These are phyloP conservation scores for Blastomussa wellsi DNA, from an alignment of 92 coral and sea anemone genomes.

Conservation along the genomic window DNA sequence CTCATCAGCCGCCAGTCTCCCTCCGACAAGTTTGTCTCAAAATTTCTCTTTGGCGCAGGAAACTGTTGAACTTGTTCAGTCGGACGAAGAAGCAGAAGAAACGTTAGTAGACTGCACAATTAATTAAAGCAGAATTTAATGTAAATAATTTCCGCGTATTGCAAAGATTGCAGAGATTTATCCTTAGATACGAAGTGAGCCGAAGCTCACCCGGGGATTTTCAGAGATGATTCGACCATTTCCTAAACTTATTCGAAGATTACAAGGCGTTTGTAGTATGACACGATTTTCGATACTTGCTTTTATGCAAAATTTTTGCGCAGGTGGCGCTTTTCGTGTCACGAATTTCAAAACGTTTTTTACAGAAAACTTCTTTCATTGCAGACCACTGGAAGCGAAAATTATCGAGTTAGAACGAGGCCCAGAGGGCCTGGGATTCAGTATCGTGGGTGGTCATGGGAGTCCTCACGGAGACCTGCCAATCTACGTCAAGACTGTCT, in stretches of 20 bases:
- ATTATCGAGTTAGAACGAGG: constrained; percentile 97
- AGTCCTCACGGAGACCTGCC: constrained; percentile 99
- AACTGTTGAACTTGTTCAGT: constrained; percentile 50
- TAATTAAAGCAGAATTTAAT: background rate
- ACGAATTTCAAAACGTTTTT: background rate
- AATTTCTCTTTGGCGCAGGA: constrained; percentile 65
- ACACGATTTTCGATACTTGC: background rate
- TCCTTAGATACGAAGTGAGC: background rate
- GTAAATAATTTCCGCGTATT: background rate
- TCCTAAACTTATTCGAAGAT: background rate
- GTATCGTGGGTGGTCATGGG: constrained; percentile 99
- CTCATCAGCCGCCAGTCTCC: constrained; percentile 63
- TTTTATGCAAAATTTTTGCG: background rate
- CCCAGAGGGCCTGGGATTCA: constrained; percentile 98
- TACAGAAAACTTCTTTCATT: background rate
- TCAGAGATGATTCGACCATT: background rate
- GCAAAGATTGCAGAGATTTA: background rate
- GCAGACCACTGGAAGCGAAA: constrained; percentile 89
- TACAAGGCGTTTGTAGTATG: background rate
- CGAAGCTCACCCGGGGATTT: background rate
- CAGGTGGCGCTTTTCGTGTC: background rate
- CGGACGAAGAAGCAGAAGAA: constrained; percentile 56
- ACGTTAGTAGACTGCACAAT: background rate
- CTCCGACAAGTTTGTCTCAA: constrained; percentile 66
- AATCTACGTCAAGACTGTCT: constrained; percentile 99